Evolutionary conservation across 1,140 invertebrate genomes (phyloP).

Genomic region (Aphaenogaster ashmeadi): DNA sequence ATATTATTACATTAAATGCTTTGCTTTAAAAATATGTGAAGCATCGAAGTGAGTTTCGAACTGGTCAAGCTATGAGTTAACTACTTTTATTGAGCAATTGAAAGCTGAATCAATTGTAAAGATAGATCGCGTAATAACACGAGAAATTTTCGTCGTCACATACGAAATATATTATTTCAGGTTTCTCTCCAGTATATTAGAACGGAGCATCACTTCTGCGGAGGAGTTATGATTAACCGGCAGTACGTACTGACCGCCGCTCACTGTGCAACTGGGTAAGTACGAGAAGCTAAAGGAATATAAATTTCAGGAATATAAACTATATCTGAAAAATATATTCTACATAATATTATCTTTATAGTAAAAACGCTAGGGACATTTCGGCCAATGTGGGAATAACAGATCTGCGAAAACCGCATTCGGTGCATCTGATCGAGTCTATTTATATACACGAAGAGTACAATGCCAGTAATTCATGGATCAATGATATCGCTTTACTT

Average conservation of each 20-base stretch:
- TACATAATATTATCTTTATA: constrained; percentile 18
- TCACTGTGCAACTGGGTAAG: constrained; percentile 83
- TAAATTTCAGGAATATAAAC: background rate
- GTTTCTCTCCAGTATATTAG: constrained; percentile 67
- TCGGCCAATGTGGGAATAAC: constrained; percentile 50
- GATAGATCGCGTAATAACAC: background rate
- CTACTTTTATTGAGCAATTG: background rate
- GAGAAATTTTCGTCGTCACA: background rate
- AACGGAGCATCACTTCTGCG: constrained; percentile 81
- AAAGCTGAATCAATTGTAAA: background rate
- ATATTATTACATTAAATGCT: background rate
- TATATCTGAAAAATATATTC: background rate
- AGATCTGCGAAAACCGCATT: constrained; percentile 21
- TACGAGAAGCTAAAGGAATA: background rate
- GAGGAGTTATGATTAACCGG: constrained; percentile 86
- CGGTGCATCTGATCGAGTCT: constrained; percentile 20
- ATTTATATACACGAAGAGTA: constrained; percentile 68
- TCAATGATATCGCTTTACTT: constrained; percentile 72
- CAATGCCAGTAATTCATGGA: constrained; percentile 36
- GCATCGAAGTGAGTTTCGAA: background rate
- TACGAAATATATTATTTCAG: constrained; percentile 46
- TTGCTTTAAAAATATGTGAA: background rate
- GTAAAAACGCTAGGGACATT: background rate
- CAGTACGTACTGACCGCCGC: constrained; percentile 86
- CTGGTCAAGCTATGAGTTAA: background rate